Conservation (phyloP, 2,113 vertebrate species). For the Rhinopomastus cyanomelas region DNA sequence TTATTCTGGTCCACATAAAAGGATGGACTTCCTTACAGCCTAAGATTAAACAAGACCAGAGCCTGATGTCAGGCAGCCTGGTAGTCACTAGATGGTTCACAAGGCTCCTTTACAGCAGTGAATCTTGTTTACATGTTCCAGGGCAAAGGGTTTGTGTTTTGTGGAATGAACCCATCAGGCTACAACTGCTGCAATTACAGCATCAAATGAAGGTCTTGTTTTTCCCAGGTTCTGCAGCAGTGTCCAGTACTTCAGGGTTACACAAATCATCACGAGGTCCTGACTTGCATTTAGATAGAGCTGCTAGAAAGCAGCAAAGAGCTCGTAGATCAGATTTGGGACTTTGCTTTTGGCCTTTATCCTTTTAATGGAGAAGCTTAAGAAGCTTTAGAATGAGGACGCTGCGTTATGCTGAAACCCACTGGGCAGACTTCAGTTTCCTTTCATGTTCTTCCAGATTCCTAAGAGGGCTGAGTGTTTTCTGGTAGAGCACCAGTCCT, state of each 20-base stretch:
- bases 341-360: too few relatives aligned
- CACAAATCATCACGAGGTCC: not conserved
- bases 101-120: not conserved
- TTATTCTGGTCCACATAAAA: not conserved
- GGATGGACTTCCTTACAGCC: not conserved
- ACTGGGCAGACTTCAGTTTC: not conserved
- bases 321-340: not conserved
- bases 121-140: not conserved
- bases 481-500: not conserved
- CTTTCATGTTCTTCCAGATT: not conserved
- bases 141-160: not conserved
- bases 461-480: not conserved
- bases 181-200: not conserved
- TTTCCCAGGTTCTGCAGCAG: not conserved
- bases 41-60: not conserved
- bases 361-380: not conserved
- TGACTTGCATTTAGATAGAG: not conserved
- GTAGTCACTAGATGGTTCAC: not conserved
- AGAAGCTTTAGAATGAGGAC: not conserved
- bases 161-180: not conserved
- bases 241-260: not conserved
- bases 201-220: not conserved
- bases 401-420: not conserved
- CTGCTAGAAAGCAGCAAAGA: not conserved
- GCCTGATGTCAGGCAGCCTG: not conserved